Conservation (phyloP, 2,113 vertebrate species). For the Brachypodius melanocephalos region DNA sequence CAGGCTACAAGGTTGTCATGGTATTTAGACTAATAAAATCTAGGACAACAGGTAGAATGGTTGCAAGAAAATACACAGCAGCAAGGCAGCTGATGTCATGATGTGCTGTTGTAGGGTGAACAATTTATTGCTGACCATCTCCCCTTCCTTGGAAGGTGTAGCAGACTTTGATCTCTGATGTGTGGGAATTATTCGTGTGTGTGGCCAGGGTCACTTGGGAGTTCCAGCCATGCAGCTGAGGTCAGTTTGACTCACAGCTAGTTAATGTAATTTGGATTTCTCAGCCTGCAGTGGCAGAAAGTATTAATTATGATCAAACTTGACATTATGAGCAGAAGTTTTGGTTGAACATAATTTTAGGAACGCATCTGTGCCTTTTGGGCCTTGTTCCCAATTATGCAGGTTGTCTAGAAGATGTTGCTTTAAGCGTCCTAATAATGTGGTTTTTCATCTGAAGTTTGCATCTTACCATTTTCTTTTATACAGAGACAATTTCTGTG, state of each 20-base stretch:
- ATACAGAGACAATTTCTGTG: background rate
- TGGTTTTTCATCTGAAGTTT: background rate
- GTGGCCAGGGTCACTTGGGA: background rate
- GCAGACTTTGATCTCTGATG: background rate
- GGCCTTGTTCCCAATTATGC: background rate
- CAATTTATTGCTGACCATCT: background rate
- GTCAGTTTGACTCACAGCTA: background rate
- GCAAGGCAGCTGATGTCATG: background rate
- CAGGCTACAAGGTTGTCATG: background rate
- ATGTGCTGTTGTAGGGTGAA: background rate
- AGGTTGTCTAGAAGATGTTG: background rate
- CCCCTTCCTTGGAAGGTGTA: background rate
- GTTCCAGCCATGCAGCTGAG: background rate
- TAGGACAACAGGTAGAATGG: background rate
- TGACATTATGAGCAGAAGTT: background rate
- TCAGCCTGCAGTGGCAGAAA: background rate
- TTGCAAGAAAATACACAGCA: background rate
- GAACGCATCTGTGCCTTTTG: background rate
- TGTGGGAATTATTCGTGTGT: background rate
- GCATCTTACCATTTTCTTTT: background rate
- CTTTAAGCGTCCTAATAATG: background rate
- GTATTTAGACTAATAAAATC: background rate
- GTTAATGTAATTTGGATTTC: background rate
- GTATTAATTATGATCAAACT: background rate
- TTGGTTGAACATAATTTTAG: background rate